These are phyloP conservation scores for Forbesichthys papilliferus DNA, from an alignment of 2,113 vertebrate species.

Conservation along the genomic window DNA sequence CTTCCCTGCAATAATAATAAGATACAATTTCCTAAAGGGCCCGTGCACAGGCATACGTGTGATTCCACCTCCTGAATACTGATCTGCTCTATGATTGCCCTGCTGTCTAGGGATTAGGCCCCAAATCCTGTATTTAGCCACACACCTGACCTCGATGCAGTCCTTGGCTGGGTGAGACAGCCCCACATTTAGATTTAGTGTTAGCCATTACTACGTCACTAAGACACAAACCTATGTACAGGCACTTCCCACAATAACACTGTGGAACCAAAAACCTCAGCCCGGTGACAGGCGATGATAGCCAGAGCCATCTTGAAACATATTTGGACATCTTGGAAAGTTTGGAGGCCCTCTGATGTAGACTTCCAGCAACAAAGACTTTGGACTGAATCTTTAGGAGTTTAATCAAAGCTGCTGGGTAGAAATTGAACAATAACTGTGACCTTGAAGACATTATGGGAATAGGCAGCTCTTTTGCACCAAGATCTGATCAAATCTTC, in stretches of 20 bases:
- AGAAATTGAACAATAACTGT: constrained; percentile 52
- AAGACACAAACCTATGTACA: constrained; percentile 15
- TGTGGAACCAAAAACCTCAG: constrained; percentile 21
- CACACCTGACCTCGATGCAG: constrained; percentile 35
- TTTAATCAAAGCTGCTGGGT: constrained; percentile 14
- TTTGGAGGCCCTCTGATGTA: constrained; percentile 18
- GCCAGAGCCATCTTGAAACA: constrained; percentile 2
- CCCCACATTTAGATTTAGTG: constrained; percentile 47
- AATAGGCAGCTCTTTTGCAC: constrained; percentile 87
- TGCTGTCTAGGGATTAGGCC: constrained; percentile 66
- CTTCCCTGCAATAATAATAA: not conserved
- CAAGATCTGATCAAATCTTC: constrained; percentile 83
- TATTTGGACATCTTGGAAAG: constrained; percentile 9
- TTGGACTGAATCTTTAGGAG: not conserved
- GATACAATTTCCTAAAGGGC: not conserved
- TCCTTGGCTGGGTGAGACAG: constrained; percentile 31
- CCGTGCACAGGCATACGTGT: not conserved
- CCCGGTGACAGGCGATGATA: constrained; percentile 14
- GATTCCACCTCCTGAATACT: constrained; percentile 26
- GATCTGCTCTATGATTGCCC: constrained; percentile 48
- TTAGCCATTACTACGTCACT: constrained; percentile 39
- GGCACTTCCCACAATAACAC: constrained; percentile 15
- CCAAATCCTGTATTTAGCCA: constrained; percentile 46
- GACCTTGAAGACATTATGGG: constrained; percentile 77
- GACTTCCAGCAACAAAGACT: constrained; percentile 7